phyloP scores from a whole-genome alignment of 2,797 vertebrate species.

The Calcarius lapponicus region DNA sequence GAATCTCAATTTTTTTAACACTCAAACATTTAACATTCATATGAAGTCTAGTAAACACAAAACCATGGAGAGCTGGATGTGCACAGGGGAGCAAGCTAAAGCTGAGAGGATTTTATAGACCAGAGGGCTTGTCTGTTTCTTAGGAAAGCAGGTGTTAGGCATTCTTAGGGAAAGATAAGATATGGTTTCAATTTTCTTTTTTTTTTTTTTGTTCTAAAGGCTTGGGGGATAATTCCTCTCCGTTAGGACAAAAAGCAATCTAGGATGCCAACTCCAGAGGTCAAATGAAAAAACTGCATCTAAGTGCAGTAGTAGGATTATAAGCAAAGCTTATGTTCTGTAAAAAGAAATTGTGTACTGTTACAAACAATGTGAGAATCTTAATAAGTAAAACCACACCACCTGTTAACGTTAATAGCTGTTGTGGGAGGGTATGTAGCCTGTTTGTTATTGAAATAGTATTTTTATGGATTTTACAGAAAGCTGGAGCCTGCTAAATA shows the following conservation, averaged over 20 bases:
- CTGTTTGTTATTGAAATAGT: neutral
- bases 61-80: neutral
- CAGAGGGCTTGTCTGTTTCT: neutral
- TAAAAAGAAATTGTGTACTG: neutral
- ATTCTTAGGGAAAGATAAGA: neutral
- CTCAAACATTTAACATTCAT: conserved; percentile 6
- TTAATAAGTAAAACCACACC: neutral
- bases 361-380: neutral
- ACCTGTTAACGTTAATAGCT: neutral
- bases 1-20: neutral
- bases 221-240: neutral
- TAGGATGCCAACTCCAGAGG: neutral
- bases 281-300: neutral
- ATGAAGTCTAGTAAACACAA: neutral
- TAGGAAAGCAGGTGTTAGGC: neutral
- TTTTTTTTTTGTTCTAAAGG: neutral
- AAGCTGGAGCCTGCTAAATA: neutral
- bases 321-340: neutral
- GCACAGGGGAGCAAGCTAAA: neutral
- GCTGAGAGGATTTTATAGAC: neutral
- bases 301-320: neutral
- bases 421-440: neutral
- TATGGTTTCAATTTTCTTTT: neutral
- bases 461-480: neutral
- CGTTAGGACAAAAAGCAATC: neutral